Evolutionary conservation across 2,797 vertebrate genomes (phyloP).

Genomic region (Sebastolobus altivelis): DNA sequence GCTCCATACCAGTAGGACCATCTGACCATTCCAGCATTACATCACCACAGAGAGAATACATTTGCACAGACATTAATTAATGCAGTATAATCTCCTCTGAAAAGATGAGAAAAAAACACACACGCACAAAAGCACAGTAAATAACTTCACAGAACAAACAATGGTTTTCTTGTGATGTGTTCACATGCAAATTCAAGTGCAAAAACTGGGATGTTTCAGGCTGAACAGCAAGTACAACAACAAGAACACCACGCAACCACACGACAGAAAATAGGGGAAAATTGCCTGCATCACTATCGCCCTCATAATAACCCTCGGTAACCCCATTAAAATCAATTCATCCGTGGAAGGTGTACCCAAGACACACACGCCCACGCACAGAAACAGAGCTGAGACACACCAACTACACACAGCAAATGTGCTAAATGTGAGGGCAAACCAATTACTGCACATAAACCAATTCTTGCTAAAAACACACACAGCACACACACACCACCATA

Average conservation of each 20-base stretch:
- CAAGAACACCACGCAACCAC: not conserved
- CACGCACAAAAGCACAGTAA: not conserved
- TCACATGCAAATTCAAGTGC: constrained; percentile 21
- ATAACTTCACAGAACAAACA: constrained; percentile 8
- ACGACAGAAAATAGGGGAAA: constrained; percentile 12
- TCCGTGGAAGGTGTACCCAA: constrained; percentile 31
- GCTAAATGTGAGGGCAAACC: constrained; percentile 57
- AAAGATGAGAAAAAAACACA: not conserved
- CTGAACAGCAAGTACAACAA: constrained; percentile 17
- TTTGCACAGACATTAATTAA: constrained; percentile 12
- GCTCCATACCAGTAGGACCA: constrained; percentile 50
- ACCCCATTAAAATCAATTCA: constrained; percentile 64
- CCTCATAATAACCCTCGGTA: constrained; percentile 41
- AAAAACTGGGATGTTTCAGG: not conserved
- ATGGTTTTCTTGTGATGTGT: not conserved
- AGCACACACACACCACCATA: constrained; percentile 1
- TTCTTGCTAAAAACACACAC: constrained; percentile 25
- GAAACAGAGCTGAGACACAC: constrained; percentile 24
- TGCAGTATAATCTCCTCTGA: not conserved
- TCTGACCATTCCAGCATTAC: constrained; percentile 50
- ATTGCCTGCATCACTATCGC: constrained; percentile 27
- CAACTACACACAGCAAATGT: constrained; percentile 28
- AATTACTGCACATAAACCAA: constrained; percentile 56
- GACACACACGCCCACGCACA: not conserved
- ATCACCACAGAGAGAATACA: constrained; percentile 9